Base-by-base conservation (phyloP, 2,113 vertebrate species). In the Scomber japonicus region DNA sequence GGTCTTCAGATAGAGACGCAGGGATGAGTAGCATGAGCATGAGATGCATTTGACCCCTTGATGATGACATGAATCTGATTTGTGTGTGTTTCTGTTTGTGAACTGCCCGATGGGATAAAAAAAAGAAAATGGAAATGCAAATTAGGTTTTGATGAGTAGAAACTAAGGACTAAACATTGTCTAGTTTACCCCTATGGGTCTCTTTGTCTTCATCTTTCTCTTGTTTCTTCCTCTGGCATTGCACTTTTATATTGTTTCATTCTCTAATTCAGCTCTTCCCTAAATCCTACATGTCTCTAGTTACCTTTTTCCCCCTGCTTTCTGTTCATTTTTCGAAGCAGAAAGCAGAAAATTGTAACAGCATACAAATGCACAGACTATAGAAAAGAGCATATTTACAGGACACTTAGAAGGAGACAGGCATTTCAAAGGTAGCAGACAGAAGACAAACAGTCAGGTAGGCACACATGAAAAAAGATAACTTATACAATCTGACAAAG, bases 61-160 rank as follows among this genome's bases (percentile, higher is more conserved):
- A 77, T 54, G 56, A 63, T 62, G 51, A 64, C 21, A 57, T 12
- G 2, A 65, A 45, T 45, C 35, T 54, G 50, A 62, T 63, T 45
- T 50, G 49, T 64, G 59, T 67, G 17, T 63, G 35, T 40, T 31
- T 56, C 17, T 54, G 40, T 24, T 15, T 55, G 27, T 27, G n/a
- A 2, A 9, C 4, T 24, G 44, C 48, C 83, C 35, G 54, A 2
- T 45, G 72, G 66, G 62, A 51, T 40, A 17, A 27, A 54, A 44
- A 53, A 61, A 16, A 4, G 46, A 56, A 70, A 67, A 70, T 44
- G 3, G 51, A 85, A 78, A 86, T 81, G 59, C 81, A 79, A 89
- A 85, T 81, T 8, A 49, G n/a, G 10, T 62, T 75, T 75, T 60
- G 62, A 84, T 65, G 48, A 74, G 27, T 65, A 69, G 49, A 75